Evolutionary conservation across 2,113 vertebrate genomes (phyloP).

Genomic region (Octodon degus): DNA sequence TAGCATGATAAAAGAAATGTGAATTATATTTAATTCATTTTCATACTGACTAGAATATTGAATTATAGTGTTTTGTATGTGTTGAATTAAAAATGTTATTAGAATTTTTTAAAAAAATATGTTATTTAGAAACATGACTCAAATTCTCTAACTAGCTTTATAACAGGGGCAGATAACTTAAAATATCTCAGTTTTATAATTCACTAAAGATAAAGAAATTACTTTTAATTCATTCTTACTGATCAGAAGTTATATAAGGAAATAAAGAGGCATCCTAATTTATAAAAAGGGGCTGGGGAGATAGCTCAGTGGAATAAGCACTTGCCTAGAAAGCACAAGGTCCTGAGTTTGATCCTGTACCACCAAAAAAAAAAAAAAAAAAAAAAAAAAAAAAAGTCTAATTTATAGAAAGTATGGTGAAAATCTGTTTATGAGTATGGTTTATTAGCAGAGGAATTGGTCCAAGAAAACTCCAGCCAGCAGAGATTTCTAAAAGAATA

Average conservation of each 20-base stretch:
- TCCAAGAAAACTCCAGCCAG: too few species aligned
- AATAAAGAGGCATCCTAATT: background rate
- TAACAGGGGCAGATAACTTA: conserved; percentile 50
- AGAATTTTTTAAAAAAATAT: too few species aligned
- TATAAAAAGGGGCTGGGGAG: background rate
- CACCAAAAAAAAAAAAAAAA: too few species aligned
- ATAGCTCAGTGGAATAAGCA: too few species aligned
- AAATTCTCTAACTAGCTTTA: conserved; percentile 51
- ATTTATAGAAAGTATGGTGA: conserved; percentile 24
- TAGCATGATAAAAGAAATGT: background rate
- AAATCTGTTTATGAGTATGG: conserved; percentile 38
- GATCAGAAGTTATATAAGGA: conserved; percentile 22
- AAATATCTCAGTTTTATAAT: conserved; percentile 58
- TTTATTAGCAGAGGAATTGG: background rate
- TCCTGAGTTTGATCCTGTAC: too few species aligned
- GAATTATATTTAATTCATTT: background rate
- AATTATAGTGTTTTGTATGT: background rate
- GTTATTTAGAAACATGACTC: conserved; percentile 71
- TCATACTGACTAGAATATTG: background rate
- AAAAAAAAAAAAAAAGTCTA: background rate
- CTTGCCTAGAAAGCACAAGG: too few species aligned
- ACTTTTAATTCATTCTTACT: conserved; percentile 27
- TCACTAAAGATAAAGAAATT: conserved; percentile 32
- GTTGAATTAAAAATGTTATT: background rate
- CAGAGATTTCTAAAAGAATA: too few species aligned